Conservation (phyloP, 2,888 invertebrate genomes). For the Tachina grossa region DNA sequence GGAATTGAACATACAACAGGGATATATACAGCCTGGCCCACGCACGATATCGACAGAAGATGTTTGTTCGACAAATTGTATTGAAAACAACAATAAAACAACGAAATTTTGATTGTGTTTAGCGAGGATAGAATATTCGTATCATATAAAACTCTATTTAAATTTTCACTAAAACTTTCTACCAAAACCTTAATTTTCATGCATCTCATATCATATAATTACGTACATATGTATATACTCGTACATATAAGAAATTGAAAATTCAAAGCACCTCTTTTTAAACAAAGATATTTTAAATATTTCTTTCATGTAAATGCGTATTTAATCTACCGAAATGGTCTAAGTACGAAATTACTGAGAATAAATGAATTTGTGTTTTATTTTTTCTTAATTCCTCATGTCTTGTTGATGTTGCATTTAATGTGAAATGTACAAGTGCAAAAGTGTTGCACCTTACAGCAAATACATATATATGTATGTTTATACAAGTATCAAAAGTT, state of each 20-base stretch:
- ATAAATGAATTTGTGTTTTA: conserved; percentile 21
- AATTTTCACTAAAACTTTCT: too few species aligned
- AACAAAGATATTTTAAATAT: conserved; percentile 31
- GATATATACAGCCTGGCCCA: too few species aligned
- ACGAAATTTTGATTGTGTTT: too few species aligned
- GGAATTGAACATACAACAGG: neutral
- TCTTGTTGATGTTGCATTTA: conserved; percentile 2
- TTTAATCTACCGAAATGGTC: conserved; percentile 25
- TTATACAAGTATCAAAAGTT: conserved; percentile 23
- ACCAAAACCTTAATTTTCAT: too few species aligned
- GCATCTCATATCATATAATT: too few species aligned
- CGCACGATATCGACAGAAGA: too few species aligned
- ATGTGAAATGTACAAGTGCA: conserved; percentile 53
- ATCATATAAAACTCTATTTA: too few species aligned
- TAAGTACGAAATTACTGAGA: neutral
- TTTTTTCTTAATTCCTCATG: conserved; percentile 27
- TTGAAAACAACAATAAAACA: too few species aligned
- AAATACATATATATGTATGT: neutral
- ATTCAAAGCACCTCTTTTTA: neutral
- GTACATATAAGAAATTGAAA: neutral
- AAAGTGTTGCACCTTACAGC: conserved; percentile 28
- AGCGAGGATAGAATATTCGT: too few species aligned
- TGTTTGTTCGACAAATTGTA: too few species aligned
- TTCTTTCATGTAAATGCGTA: conserved; percentile 18
- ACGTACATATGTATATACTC: too few species aligned